Conservation (phyloP, 2,888 invertebrate genomes). For the Parapristionchus giblindavisi region DNA sequence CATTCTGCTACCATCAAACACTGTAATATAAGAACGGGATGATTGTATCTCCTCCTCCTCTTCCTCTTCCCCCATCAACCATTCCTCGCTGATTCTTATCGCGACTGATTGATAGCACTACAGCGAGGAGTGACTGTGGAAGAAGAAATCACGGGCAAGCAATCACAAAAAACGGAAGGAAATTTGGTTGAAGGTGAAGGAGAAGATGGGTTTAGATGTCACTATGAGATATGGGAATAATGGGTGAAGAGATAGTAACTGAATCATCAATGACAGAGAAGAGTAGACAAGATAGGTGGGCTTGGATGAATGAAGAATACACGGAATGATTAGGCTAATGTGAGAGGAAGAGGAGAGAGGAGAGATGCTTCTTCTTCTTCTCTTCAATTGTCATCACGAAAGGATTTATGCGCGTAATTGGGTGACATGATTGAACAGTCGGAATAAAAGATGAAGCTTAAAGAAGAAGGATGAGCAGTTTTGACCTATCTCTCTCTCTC, state of each 20-base stretch:
- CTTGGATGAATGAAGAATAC: constrained; percentile 20
- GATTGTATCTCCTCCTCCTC: not conserved
- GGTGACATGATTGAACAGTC: constrained; percentile 15
- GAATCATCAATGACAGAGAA: too few relatives aligned
- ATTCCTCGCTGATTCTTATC: constrained; percentile 31
- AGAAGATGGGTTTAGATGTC: constrained; percentile 1
- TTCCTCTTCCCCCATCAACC: not conserved
- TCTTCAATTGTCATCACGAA: too few relatives aligned
- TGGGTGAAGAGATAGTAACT: not conserved
- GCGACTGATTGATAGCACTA: constrained; percentile 27
- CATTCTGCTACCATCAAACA: constrained; percentile 34
- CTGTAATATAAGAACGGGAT: too few relatives aligned
- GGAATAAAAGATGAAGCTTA: not conserved
- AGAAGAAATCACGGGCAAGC: constrained; percentile 1
- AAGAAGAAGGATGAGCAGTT: constrained; percentile 4
- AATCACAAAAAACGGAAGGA: constrained; percentile 13
- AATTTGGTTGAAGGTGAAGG: constrained; percentile 12
- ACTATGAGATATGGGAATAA: not conserved
- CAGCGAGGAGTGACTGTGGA: too few relatives aligned
- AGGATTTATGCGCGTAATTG: too few relatives aligned
- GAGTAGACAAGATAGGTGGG: too few relatives aligned
- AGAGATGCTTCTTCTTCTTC: too few relatives aligned
- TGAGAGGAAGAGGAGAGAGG: too few relatives aligned
- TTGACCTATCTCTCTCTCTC: too few relatives aligned
- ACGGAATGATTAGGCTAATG: constrained; percentile 15